phyloP scores from a whole-genome alignment of 2,888 invertebrate genomes.

The Rapana venosa region DNA sequence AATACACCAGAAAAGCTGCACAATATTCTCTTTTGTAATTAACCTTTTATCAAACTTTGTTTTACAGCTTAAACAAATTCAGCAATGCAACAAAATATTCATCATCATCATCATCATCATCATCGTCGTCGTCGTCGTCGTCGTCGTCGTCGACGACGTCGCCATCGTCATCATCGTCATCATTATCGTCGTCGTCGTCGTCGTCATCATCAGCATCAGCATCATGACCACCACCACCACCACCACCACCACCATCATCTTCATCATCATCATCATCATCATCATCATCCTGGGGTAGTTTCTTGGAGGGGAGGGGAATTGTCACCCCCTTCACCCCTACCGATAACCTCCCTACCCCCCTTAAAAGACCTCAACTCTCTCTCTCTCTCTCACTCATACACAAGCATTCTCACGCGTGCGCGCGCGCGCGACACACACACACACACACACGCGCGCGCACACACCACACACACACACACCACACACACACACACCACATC shows the following conservation, averaged over 20 bases:
- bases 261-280: not conserved
- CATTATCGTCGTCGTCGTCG: no score
- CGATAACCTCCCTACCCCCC: not conserved
- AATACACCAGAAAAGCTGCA: not conserved
- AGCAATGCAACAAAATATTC: not conserved
- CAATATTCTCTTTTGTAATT: not conserved
- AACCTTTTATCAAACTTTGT: not conserved
- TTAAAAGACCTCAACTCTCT: not conserved
- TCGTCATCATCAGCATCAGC: not conserved
- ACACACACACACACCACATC: not conserved
- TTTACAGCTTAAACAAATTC: not conserved
- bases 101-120: not conserved
- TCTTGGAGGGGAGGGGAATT: not conserved
- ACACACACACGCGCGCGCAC: not conserved
- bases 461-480: not conserved
- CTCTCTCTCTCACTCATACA: not conserved
- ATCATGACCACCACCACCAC: no score
- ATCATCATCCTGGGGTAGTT: not conserved
- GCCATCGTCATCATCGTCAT: not conserved
- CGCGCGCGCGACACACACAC: not conserved
- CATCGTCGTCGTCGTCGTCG: no score
- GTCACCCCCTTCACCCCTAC: not conserved
- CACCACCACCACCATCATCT: not conserved
- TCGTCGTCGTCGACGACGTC: no score
- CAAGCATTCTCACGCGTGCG: not conserved